Evolutionary conservation across 2,888 invertebrate species (phyloP).

Genomic region (Rhorus exstirpatorius): DNA sequence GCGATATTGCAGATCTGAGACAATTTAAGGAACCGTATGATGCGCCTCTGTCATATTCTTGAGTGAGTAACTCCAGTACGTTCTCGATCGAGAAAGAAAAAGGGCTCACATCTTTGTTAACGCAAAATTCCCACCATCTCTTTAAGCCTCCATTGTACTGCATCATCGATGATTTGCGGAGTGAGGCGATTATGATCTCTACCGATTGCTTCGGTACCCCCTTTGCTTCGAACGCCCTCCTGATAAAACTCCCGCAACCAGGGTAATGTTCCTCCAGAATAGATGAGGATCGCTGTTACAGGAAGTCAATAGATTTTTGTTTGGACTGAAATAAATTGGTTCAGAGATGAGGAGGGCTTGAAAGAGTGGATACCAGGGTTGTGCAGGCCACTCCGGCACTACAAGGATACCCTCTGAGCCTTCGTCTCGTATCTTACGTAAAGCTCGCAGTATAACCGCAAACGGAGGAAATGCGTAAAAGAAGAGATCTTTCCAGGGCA

Average conservation of each 20-base stretch:
- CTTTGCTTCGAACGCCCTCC: conserved; percentile 45
- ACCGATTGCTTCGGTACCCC: conserved; percentile 40
- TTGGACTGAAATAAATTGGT: conserved; percentile 42
- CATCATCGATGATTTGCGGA: conserved; percentile 55
- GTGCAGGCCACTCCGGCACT: conserved; percentile 32
- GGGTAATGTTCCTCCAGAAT: conserved; percentile 59
- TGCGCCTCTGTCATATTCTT: conserved; percentile 42
- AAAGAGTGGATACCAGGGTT: conserved; percentile 27
- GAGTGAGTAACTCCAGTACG: conserved; percentile 45
- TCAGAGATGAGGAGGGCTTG: conserved; percentile 25
- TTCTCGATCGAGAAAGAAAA: conserved; percentile 28
- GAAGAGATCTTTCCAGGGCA: conserved; percentile 26
- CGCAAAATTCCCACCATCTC: conserved; percentile 24
- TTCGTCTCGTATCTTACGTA: conserved; percentile 57
- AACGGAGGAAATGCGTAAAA: conserved; percentile 44
- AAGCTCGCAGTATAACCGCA: conserved; percentile 22
- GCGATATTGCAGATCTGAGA: conserved; percentile 54
- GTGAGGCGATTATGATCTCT: conserved; percentile 60
- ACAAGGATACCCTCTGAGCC: conserved; percentile 57
- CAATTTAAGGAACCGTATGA: conserved; percentile 53
- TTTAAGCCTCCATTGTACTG: conserved; percentile 63
- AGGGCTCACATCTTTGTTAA: conserved; percentile 24
- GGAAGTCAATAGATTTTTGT: conserved; percentile 44
- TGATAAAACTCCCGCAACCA: conserved; percentile 65
- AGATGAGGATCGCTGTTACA: conserved; percentile 55